These are phyloP conservation scores for Bergia sp. DNA, from an alignment of 92 coral and sea anemone genomes.

Conservation along the genomic window DNA sequence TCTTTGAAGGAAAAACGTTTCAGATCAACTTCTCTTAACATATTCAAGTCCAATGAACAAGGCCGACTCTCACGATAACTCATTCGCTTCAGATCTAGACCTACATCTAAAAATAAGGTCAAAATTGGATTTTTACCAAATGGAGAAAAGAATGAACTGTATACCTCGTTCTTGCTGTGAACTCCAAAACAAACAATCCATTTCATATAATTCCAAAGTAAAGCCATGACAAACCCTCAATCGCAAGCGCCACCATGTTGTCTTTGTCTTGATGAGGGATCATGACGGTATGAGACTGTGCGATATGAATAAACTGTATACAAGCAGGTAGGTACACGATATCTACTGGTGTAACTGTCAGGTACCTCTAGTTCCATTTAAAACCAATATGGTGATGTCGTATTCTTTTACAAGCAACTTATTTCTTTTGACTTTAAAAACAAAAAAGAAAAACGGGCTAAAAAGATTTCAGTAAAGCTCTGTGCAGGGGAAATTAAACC, in stretches of 20 bases:
- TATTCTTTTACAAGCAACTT: no score
- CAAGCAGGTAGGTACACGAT: constrained; percentile 14
- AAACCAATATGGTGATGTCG: not conserved
- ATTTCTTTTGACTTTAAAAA: not conserved
- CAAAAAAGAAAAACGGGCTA: not conserved
- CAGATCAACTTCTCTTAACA: not conserved
- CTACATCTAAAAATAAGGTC: no score
- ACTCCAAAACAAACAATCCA: constrained; percentile 71
- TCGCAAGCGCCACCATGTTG: constrained; percentile 23
- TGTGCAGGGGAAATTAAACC: not conserved
- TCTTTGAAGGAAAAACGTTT: not conserved
- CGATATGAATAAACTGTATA: not conserved
- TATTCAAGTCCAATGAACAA: not conserved
- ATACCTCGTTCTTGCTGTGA: constrained; percentile 62
- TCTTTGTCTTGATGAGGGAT: constrained; percentile 31
- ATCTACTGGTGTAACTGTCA: not conserved
- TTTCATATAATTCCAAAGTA: constrained; percentile 63
- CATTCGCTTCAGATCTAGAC: not conserved
- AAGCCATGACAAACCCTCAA: constrained; percentile 39
- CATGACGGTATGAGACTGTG: not conserved
- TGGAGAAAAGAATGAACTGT: not conserved
- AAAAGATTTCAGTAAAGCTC: not conserved
- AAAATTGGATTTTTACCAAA: not conserved
- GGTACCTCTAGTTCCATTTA: not conserved
- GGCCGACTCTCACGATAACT: not conserved